Base-by-base conservation (phyloP, 2,113 vertebrate species). In the Tapirus terrestris region DNA sequence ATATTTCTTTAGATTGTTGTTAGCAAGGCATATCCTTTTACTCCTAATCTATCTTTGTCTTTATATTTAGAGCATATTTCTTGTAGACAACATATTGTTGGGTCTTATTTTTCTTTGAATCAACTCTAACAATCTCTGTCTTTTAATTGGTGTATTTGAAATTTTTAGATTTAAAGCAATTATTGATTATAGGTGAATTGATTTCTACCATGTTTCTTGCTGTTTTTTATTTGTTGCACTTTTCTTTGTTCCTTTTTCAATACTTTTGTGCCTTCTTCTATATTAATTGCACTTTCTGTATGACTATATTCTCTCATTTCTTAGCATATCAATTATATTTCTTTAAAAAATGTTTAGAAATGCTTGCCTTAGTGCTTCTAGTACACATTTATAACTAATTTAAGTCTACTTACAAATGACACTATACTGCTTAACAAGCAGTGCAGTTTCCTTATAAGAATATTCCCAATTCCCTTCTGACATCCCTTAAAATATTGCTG, bases 401-500 rank as follows among this genome's bases (percentile, higher is more conserved):
- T 67, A 36, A 48, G 23, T 17, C 21, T 1, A 36, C 56, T 86
- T 92, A 29, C 7, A 36, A 72, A 27, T 7, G 7, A 17, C 5
- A 39, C 0, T 14, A 0, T n/a, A 7, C 0, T 36, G 45, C 9
- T 23, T 36, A 25, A 60, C 8, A 31, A 20, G 9, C 29, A 77
- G 45, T 33, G 51, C 20, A 58, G 51, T 16, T 53, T n/a, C 5
- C 2, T 23, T 23, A 23, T n/a, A 58, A 21, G 23, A 80, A 5
- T 13, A 23, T 58, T 51, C 21, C 33, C 33, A 23, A 23, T 13
- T 12, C 6, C 12, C n/a, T n/a, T 33, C n/a, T 80, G 10, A 6
- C 21, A 58, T 58, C 48, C 48, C 16, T 76, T 79, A 36, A 25
- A 11, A 56, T 2, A 56, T 0, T 58, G 20, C 11, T 13, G 4